These are phyloP conservation scores for Priocnemis perturbator DNA, from an alignment of 2,888 invertebrate genomes.

Conservation along the genomic window DNA sequence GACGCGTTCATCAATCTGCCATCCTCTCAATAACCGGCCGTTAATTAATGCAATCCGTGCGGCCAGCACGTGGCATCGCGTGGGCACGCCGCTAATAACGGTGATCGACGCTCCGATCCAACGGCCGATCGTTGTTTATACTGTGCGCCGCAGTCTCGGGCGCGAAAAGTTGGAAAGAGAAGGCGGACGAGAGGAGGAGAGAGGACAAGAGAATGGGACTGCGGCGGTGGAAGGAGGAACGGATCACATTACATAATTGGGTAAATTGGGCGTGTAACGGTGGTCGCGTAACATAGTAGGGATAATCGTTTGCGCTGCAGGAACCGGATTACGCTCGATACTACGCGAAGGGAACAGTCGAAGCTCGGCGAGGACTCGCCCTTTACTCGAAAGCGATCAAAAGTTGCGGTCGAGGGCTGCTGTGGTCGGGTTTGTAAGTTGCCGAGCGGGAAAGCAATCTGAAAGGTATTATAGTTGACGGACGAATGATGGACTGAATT, in stretches of 20 bases:
- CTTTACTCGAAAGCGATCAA: too few species aligned
- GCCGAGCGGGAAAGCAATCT: too few species aligned
- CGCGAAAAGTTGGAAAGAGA: too few species aligned
- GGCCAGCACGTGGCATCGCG: conserved; percentile 31
- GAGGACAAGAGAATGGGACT: not conserved
- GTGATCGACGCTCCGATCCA: conserved; percentile 1
- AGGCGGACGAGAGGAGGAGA: too few species aligned
- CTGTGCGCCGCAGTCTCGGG: not conserved
- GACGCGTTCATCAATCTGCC: too few species aligned
- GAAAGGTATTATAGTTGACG: too few species aligned
- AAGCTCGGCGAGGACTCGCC: not conserved
- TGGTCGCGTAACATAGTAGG: conserved; percentile 14
- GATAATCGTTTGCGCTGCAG: conserved; percentile 26
- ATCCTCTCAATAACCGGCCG: not conserved
- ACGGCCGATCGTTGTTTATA: conserved; percentile 14
- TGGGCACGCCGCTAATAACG: conserved; percentile 20
- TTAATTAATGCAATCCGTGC: not conserved
- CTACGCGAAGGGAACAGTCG: not conserved
- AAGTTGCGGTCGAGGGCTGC: too few species aligned
- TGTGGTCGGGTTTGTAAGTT: too few species aligned
- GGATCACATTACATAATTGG: conserved; percentile 37
- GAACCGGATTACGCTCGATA: conserved; percentile 15
- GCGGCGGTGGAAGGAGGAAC: not conserved
- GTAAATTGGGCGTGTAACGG: conserved; percentile 28
- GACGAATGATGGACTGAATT: too few species aligned